phyloP scores from a whole-genome alignment of 37 sponge, comb jelly and placozoan species.

The Ephydatia muelleri region DNA sequence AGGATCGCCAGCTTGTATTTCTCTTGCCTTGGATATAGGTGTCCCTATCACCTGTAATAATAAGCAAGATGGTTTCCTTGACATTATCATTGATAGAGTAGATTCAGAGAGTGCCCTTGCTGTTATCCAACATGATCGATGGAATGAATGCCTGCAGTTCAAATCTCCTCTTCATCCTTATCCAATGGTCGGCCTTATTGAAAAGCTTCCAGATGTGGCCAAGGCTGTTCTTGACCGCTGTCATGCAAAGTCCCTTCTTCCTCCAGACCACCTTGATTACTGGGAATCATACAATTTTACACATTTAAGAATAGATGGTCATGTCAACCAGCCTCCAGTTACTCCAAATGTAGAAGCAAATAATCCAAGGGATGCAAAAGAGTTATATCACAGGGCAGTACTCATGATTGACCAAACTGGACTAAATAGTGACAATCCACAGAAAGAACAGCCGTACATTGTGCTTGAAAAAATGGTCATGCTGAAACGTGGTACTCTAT shows the following conservation, averaged over 20 bases:
- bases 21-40: conserved; percentile 57
- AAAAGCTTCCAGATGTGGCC: conserved; percentile 76
- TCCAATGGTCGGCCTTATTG: conserved; percentile 71
- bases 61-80: conserved; percentile 67
- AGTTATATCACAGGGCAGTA: no score
- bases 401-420: no score
- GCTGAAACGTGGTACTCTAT: conserved; percentile 33
- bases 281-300: conserved; percentile 82
- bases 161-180: conserved; percentile 50
- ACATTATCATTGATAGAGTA: conserved; percentile 51
- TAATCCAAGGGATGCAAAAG: background rate
- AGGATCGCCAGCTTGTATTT: conserved; percentile 56
- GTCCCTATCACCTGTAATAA: conserved; percentile 58
- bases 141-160: conserved; percentile 74
- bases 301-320: conserved; percentile 35
- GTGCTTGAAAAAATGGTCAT: background rate
- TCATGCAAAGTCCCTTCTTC: conserved; percentile 15
- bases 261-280: conserved; percentile 39
- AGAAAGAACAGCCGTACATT: background rate
- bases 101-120: conserved; percentile 51
- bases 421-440: no score
- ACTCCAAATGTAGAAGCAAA: conserved; percentile 13
- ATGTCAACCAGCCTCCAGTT: background rate
- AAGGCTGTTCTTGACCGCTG: conserved; percentile 73
- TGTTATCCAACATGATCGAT: conserved; percentile 60